Evolutionary conservation across 2,797 vertebrate genomes (phyloP).

Genomic region (Acanthurus leucopareius): DNA sequence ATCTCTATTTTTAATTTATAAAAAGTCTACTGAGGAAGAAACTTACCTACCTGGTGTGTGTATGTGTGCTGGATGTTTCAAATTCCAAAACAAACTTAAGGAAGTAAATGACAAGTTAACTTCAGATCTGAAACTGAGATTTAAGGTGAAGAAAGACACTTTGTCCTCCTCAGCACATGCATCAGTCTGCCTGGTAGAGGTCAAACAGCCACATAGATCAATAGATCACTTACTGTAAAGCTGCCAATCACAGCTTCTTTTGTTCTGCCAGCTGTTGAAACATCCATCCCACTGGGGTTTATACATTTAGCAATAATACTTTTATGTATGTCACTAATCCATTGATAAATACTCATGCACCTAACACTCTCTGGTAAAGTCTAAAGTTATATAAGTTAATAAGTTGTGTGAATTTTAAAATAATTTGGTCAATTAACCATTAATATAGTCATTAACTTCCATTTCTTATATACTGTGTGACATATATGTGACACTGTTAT

Average conservation of each 20-base stretch:
- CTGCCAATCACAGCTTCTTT: neutral
- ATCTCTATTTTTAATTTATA: neutral
- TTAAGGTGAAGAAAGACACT: neutral
- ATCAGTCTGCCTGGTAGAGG: neutral
- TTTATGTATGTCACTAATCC: neutral
- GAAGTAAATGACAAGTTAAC: neutral
- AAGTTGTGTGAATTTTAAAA: no score
- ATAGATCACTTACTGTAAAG: no score
- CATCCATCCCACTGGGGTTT: neutral
- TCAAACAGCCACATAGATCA: neutral
- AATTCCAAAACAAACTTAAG: neutral
- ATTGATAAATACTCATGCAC: no score
- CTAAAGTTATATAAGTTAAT: neutral
- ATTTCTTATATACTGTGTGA: neutral
- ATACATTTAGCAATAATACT: neutral
- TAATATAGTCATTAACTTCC: neutral
- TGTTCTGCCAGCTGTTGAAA: no score
- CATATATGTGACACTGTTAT: neutral
- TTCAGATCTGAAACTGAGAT: neutral
- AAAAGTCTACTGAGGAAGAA: no score
- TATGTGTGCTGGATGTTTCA: neutral
- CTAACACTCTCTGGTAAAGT: neutral
- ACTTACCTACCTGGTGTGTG: no score
- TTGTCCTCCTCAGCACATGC: neutral
- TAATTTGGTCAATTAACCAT: neutral